phyloP scores from a whole-genome alignment of 2,797 vertebrate genomes.

The Iguana delicatissima region DNA sequence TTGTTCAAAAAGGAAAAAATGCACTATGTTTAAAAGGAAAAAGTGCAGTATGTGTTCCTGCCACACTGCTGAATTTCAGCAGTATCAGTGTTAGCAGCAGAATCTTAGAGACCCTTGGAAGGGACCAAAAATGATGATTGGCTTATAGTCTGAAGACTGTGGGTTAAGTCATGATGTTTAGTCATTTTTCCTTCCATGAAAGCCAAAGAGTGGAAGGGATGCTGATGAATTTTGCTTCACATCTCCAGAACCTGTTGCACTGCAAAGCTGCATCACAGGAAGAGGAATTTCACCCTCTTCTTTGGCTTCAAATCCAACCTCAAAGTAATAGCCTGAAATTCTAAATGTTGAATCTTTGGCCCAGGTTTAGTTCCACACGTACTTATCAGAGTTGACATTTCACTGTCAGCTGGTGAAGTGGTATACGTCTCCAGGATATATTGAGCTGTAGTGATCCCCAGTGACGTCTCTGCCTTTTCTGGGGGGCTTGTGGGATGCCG shows the following conservation, averaged over 20 bases:
- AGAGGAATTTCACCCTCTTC: neutral
- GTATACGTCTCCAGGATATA: constrained; percentile 29
- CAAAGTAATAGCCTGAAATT: neutral
- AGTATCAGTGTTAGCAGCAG: no score
- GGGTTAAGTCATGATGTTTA: neutral
- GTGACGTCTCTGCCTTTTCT: constrained; percentile 51
- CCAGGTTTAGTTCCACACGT: neutral
- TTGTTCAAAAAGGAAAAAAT: neutral
- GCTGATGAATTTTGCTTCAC: neutral
- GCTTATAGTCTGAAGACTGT: neutral
- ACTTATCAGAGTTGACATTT: constrained; percentile 60
- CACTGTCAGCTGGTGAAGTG: constrained; percentile 27
- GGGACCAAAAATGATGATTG: neutral
- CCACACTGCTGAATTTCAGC: neutral
- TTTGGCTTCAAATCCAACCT: neutral
- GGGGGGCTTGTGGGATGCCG: constrained; percentile 11
- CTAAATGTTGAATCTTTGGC: neutral
- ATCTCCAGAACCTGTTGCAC: neutral
- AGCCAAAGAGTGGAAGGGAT: neutral
- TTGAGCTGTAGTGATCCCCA: constrained; percentile 21
- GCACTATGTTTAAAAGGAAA: no score
- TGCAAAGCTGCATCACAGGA: neutral
- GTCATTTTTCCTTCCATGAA: neutral
- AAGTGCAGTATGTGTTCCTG: no score
- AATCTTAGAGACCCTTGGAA: neutral